Evolutionary conservation across 2,888 invertebrate species (phyloP).

Genomic region (Cecidostiba fungosa): DNA sequence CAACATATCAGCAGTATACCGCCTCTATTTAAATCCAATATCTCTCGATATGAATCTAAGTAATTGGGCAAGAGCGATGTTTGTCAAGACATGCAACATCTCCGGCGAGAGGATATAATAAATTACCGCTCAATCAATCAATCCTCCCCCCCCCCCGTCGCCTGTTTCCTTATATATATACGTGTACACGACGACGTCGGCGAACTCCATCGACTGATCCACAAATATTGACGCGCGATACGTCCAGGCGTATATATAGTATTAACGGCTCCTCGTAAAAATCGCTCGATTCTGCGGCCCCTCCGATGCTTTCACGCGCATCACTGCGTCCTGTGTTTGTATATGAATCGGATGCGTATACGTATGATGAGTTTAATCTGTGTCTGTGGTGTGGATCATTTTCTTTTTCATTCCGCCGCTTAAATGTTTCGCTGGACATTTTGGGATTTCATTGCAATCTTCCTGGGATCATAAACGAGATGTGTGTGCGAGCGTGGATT

Average conservation of each 20-base stretch:
- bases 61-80: constrained; percentile 17
- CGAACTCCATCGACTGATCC: constrained; percentile 68
- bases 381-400: not conserved
- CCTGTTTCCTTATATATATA: not conserved
- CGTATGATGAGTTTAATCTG: not conserved
- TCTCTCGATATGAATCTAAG: constrained; percentile 33
- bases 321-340: not conserved
- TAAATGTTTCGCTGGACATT: not conserved
- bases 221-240: constrained; percentile 73
- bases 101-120: constrained; percentile 34
- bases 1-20: not conserved
- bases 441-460: constrained; percentile 9
- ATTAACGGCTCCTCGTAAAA: constrained; percentile 74
- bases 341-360: not conserved
- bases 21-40: not conserved
- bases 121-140: constrained; percentile 57
- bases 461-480: not conserved
- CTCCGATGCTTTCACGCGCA: not conserved
- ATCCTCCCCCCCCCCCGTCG: not conserved
- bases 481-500: not conserved
- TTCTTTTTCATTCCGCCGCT: not conserved
- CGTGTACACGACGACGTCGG: constrained; percentile 45
- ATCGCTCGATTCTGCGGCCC: constrained; percentile 70
- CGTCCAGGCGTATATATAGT: constrained; percentile 43
- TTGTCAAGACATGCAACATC: constrained; percentile 25